These are phyloP conservation scores for Lutraria lutraria DNA, from an alignment of 2,888 invertebrate genomes.

Conservation along the genomic window DNA sequence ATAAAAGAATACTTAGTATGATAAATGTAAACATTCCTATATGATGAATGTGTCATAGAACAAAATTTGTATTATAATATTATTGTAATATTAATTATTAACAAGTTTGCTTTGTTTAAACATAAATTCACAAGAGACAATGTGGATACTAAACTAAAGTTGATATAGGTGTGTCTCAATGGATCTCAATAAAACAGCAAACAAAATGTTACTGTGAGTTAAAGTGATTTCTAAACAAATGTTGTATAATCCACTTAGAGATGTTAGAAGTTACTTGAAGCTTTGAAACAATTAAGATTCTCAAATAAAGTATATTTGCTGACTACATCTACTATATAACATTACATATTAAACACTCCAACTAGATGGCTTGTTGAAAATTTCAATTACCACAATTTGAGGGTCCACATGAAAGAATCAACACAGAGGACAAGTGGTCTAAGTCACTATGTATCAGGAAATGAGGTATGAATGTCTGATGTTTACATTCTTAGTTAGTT, in stretches of 20 bases:
- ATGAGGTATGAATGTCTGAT: constrained; percentile 47
- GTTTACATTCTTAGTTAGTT: constrained; percentile 51
- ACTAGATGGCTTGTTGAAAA: constrained; percentile 10
- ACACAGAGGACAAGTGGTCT: constrained; percentile 36
- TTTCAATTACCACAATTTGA: background rate
- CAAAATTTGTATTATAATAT: no score
- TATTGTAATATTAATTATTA: background rate
- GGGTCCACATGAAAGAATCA: constrained; percentile 5
- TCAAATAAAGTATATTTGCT: constrained; percentile 14
- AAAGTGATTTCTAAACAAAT: background rate
- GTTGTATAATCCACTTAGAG: background rate
- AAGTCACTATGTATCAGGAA: constrained; percentile 48
- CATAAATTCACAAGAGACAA: background rate
- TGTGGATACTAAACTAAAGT: background rate
- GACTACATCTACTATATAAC: background rate
- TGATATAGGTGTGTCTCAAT: background rate
- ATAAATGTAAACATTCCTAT: background rate
- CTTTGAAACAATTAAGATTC: background rate
- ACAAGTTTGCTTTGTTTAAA: background rate
- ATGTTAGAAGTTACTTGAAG: background rate
- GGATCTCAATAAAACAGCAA: background rate
- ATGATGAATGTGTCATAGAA: background rate
- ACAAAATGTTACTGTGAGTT: background rate
- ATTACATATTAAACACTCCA: constrained; percentile 5
- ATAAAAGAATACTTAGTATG: background rate